phyloP scores from a whole-genome alignment of 2,888 invertebrate genomes.

The Argyra leucocephala region DNA sequence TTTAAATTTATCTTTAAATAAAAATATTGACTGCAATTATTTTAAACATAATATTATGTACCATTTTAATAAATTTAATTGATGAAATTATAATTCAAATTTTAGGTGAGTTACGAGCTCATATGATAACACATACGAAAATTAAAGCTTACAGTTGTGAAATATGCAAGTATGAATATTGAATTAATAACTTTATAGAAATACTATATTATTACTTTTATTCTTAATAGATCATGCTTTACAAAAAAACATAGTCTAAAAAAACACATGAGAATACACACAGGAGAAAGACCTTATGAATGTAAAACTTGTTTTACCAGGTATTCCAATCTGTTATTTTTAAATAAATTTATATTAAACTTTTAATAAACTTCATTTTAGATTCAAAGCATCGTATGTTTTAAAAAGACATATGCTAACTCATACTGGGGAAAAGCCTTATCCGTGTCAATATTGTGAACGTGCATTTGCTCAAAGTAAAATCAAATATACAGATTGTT shows the following conservation, averaged over 20 bases:
- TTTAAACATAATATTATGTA: too few species aligned
- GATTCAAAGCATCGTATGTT: background rate
- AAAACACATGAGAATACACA: background rate
- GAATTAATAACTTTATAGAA: background rate
- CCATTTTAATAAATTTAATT: too few species aligned
- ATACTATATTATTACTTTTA: too few species aligned
- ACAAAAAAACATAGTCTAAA: background rate
- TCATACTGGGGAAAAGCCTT: conserved; percentile 42
- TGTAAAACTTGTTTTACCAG: background rate
- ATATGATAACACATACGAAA: background rate
- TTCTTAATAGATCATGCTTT: background rate
- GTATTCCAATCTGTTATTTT: background rate
- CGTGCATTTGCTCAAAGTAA: background rate
- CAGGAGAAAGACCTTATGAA: background rate
- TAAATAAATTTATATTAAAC: too few species aligned
- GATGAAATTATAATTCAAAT: too few species aligned
- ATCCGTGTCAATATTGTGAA: conserved; percentile 40
- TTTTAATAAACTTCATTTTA: background rate
- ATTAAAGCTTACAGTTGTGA: background rate
- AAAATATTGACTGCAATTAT: too few species aligned
- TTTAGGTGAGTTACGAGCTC: background rate
- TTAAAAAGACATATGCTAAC: conserved; percentile 40
- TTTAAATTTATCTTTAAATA: too few species aligned
- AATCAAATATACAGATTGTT: too few species aligned
- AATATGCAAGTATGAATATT: background rate